Conservation (phyloP, 2,113 vertebrate genomes). For the Capricornis sumatraensis region DNA sequence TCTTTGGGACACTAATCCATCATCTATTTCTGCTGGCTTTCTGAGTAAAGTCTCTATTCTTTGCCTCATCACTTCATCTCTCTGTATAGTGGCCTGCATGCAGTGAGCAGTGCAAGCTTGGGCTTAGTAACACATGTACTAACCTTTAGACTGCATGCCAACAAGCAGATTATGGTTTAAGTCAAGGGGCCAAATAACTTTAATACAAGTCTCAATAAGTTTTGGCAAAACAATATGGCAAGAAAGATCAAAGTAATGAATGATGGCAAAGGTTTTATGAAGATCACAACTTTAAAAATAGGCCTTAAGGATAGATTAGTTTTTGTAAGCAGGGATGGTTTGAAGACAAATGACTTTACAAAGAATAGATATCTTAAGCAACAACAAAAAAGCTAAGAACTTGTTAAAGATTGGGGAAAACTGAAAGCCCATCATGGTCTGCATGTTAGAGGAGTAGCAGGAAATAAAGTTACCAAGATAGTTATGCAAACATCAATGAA, state of each 20-base stretch:
- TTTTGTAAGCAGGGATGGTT: not conserved
- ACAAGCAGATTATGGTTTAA: not conserved
- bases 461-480: not conserved
- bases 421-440: not conserved
- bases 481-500: not conserved
- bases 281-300: not conserved
- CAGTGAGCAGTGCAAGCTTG: not conserved
- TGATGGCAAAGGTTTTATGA: not conserved
- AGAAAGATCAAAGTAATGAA: not conserved
- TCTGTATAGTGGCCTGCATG: not conserved
- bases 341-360: not conserved
- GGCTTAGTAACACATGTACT: not conserved
- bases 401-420: not conserved
- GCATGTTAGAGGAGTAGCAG: accelerated
- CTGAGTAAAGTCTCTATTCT: not conserved
- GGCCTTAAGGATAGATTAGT: not conserved
- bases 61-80: not conserved
- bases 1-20: not conserved
- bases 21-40: not conserved
- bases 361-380: not conserved
- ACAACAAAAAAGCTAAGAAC: not conserved
- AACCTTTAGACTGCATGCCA: not conserved
- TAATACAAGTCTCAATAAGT: not conserved
- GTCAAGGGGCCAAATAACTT: not conserved
- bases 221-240: not conserved